Percentiles rank a stretch among this genome's conserved stretches.
Conservation (phyloP, 2,888 invertebrate genomes). For the Heliconius erato region DNA sequence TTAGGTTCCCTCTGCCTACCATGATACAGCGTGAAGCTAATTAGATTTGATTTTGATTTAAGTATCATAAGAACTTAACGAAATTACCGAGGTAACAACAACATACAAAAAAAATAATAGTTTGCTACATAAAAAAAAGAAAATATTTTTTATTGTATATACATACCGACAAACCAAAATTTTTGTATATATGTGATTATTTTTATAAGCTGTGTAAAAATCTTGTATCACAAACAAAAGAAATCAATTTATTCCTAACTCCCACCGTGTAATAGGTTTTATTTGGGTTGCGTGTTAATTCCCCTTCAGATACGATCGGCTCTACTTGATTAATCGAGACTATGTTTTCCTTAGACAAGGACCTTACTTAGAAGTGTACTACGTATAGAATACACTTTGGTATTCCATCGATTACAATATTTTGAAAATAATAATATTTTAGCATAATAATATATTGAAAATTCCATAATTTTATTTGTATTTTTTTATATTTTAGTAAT, state of each 20-base stretch:
- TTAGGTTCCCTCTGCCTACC: too few relatives aligned
- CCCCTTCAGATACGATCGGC: conserved; percentile 53
- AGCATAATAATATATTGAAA: not conserved
- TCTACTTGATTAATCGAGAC: conserved; percentile 55
- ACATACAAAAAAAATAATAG: too few relatives aligned
- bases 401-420: not conserved
- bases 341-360: conserved; percentile 47
- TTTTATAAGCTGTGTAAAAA: conserved; percentile 10
- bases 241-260: conserved; percentile 45
- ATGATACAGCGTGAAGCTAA: too few relatives aligned
- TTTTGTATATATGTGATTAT: not conserved
- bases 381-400: not conserved
- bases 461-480: not conserved
- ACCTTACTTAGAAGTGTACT: conserved; percentile 24
- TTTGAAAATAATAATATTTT: not conserved
- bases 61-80: too few relatives aligned
- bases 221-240: conserved; percentile 27
- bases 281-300: conserved; percentile 54
- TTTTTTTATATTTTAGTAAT: too few relatives aligned
- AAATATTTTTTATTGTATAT: not conserved
- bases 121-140: not conserved
- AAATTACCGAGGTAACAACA: too few relatives aligned
- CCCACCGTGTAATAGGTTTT: conserved; percentile 48
- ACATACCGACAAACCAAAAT: not conserved
- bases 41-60: too few relatives aligned